Base-by-base conservation (phyloP, 2,888 invertebrate genomes). In the Trichopria drosophilae region DNA sequence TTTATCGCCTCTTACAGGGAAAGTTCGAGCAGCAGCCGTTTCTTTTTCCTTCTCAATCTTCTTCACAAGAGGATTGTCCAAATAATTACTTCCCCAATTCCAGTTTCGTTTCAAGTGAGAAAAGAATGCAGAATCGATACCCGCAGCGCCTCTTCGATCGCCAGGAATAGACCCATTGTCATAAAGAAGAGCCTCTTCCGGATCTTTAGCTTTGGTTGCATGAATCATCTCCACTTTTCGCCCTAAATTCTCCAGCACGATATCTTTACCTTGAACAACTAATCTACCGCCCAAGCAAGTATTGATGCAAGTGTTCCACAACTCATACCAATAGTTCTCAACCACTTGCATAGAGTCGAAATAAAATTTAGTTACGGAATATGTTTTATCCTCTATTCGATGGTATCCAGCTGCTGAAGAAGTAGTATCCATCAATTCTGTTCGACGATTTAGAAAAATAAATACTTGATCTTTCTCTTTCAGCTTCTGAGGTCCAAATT, bases 381-480 rank as follows among this genome's bases (percentile, higher is more conserved):
- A 89, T 2, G 76, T 74, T 29, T 81, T 80, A 3, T 82, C 77
- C 28, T 82, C 81, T 1, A 85, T 75, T 55, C 80, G 77, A 57
- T 82, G 78, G 64, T 86, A 88, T 6, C 84, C 83, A 0, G 81
- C 79, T 1, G 79, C 77, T 0, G 84, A 84, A 0, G 79, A 75
- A 0, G 81, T 82, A 0, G 90, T 90, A 65, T 90, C 86, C 47
- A 82, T 66, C 3, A 90, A 60, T 26, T 79, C 75, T 0, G 83
- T 82, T 16, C 76, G 78, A 3, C 77, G 77, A 69, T 90, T 90
- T 0, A 90, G 48, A 64, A 83, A 90, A 4, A 89, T 66, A 59
- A 83, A 85, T n/a, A 85, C 81, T 77, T 84, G 85, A 67, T 83
- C 86, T 65, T 82, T 88, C 59, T 87, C 85, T 61, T 85, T 84